phyloP scores from a whole-genome alignment of 2,888 invertebrate species.

The Aleiodes alternator region DNA sequence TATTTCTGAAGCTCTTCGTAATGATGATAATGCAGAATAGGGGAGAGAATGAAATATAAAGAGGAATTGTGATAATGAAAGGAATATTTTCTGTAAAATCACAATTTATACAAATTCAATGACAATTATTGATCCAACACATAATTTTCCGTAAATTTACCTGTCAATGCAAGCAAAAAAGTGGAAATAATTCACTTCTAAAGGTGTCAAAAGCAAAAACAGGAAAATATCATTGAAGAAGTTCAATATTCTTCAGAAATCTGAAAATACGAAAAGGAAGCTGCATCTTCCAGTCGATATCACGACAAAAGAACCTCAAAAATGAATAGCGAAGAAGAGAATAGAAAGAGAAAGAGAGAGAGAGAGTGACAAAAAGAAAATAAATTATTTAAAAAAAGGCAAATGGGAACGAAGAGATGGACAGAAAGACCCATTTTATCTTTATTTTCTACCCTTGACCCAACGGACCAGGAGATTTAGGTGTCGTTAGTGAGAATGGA shows the following conservation, averaged over 20 bases:
- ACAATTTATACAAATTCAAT: neutral
- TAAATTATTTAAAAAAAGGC: conserved; percentile 7
- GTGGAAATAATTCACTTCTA: no score
- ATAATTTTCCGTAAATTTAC: no score
- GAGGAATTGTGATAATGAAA: conserved; percentile 14
- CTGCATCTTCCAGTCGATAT: conserved; percentile 43
- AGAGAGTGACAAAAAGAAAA: neutral
- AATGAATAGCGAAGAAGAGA: neutral
- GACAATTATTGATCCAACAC: no score
- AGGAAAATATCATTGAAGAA: neutral
- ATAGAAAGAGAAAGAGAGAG: neutral
- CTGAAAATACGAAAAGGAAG: conserved; percentile 8
- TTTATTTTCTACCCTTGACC: conserved; percentile 44
- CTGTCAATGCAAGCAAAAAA: no score
- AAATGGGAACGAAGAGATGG: neutral
- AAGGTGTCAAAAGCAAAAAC: no score
- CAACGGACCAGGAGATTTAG: conserved; percentile 48
- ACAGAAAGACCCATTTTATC: neutral
- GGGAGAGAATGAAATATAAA: conserved; percentile 16
- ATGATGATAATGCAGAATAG: conserved; percentile 16
- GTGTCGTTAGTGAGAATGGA: conserved; percentile 51
- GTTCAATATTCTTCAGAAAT: conserved; percentile 20
- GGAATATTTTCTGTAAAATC: conserved; percentile 31
- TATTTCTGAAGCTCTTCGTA: conserved; percentile 1
- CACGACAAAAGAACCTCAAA: conserved; percentile 7